Base-by-base conservation (phyloP, 1,140 invertebrate species). In the Drosophila melanica region DNA sequence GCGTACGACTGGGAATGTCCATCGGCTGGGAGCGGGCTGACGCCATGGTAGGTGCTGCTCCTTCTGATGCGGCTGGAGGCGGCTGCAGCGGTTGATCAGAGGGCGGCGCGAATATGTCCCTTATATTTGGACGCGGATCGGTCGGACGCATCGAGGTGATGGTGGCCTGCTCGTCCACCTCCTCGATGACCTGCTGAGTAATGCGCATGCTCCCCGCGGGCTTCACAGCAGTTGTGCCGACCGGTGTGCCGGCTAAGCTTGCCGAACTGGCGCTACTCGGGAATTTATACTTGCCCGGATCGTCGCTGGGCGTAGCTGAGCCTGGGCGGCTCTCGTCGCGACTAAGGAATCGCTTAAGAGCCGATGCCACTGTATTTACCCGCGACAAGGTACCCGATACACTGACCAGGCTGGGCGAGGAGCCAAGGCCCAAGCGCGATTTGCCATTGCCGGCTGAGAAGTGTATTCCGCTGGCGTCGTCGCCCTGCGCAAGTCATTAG, bases 91-190 rank as follows among this genome's bases (percentile, higher is more conserved):
- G 92, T 60, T 85, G 92, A 12, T 37, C 60, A 11, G 54, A 11
- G 8, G 78, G 60, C 78, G 67, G 6, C 50, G 90, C 92, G 90
- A 94, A 95, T 60, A 94, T 92, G 75, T 93, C 93, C 86, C 93
- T 93, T 16, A 94, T 93, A 73, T 93, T 93, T 35, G 94, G 94
- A 41, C 94, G 79, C 85, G 94, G 92, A 35, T 93, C 81, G 92
- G 94, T 91, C 80, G 93, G 75, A 11, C 93, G 93, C 92, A 95
- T 95, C 12, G 96, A 96, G 0, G 94, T 96, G 50, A 96, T 95
- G 4, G 96, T 97, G 69, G 94, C 93, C 87, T 97, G 96, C 80
- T 97, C 96, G 74, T 97, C 96, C 0, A 96, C 95, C 90, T 97
- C 96, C 87, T 97, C 96, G 27, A 96, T 97, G 3, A 96, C 95